Percentiles rank a stretch among this genome's conserved stretches.
Evolutionary conservation across 1,140 invertebrate species (phyloP).

Genomic region (Zaprionus vittiger): DNA sequence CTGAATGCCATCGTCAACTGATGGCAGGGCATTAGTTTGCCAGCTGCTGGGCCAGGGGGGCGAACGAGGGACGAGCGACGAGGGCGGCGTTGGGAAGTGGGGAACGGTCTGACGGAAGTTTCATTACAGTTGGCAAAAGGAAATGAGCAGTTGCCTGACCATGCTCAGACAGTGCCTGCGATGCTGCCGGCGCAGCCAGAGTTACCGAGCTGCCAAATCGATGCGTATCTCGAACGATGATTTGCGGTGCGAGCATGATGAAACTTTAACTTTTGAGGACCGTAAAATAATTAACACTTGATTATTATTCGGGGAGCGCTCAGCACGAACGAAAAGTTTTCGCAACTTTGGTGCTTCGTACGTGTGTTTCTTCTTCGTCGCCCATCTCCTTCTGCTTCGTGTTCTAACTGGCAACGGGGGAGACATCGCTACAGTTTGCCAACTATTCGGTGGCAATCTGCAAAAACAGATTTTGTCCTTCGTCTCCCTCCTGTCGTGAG

Average conservation of each 20-base stretch:
- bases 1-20: constrained; percentile 84
- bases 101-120: constrained; percentile 65
- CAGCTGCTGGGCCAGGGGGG: constrained; percentile 38
- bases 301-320: constrained; percentile 79
- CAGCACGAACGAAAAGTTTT: constrained; percentile 37
- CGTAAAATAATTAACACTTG: constrained; percentile 84
- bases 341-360: constrained; percentile 45
- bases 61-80: neutral
- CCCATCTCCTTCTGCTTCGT: neutral
- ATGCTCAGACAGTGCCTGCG: neutral
- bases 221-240: constrained; percentile 83
- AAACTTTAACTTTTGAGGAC: constrained; percentile 79
- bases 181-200: constrained; percentile 21
- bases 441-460: constrained; percentile 73
- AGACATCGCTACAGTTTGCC: constrained; percentile 69
- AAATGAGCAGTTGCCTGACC: constrained; percentile 58
- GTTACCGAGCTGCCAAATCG: constrained; percentile 50
- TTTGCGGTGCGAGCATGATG: constrained; percentile 72
- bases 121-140: constrained; percentile 78
- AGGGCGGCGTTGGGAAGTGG: constrained; percentile 1
- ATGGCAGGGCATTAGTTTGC: constrained; percentile 81
- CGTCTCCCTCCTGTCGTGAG: constrained; percentile 16
- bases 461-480: constrained; percentile 64
- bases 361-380: neutral
- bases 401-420: constrained; percentile 65